Evolutionary conservation across 2,888 invertebrate species (phyloP), one percentile per base, ranked within the genome.

Genomic region (Cheilosia grossa): DNA sequence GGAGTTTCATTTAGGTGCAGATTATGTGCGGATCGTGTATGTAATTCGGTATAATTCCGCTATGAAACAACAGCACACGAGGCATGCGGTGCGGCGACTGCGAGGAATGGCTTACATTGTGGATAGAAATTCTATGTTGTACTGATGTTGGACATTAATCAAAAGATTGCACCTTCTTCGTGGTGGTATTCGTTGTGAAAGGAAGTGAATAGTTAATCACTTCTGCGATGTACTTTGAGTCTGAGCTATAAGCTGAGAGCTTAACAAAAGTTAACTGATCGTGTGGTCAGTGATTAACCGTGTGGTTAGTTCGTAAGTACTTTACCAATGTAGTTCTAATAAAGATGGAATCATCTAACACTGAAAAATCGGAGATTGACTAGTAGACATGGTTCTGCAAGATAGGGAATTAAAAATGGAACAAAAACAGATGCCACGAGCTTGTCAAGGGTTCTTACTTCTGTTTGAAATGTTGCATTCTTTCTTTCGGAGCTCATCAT

Each of bases 91-190:
- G 9, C 30, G 30, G 27, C 30, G 9, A 9, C 9, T 27, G 21
- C 24, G 19, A 17, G 37, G 51, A 51, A 30, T 51, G 58, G 10
- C 19, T 44, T 37, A 47, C 24, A 37, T 24, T 51, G 44, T 6
- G 27, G 37, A 42, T 64, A 49, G 56, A 58, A 27, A 47, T 49
- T 49, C 47, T 17, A 40, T 51, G 74, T 44, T 75, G 47, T 49
- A 33, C 33, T 47, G 56, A 69, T 69, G 78, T 70, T 40, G 67
- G 49, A 56, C 69, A 78, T 78, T 70, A 78, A 70, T 78, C 77
- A 70, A 54, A 47, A 47, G 69, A 78, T 63, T 69, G 56, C 40
- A 42, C 19, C 19, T 40, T 33, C 54, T 70, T 63, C 56, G 21
- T 49, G 54, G 78, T 69, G 77, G 75, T 66, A 30, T 59, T 2